Evolutionary conservation across 2,888 invertebrate species (phyloP).

Genomic region (Microchrysa polita): DNA sequence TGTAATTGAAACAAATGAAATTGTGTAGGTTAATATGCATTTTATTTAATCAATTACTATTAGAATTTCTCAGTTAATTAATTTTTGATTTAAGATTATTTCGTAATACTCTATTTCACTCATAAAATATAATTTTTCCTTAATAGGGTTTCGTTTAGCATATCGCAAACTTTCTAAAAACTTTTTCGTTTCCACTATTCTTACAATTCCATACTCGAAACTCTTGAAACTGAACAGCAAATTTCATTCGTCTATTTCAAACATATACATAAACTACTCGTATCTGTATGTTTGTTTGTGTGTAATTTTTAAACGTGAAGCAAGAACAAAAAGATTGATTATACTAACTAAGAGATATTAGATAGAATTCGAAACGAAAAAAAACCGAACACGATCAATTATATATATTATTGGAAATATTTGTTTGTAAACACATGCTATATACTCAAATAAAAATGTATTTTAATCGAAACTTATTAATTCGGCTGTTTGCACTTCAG

Average conservation of each 20-base stretch:
- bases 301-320: not conserved
- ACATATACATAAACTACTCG: conserved; percentile 3
- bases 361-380: conserved; percentile 32
- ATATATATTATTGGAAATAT: not conserved
- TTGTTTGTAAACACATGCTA: conserved; percentile 20
- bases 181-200: not conserved
- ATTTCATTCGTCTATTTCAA: not conserved
- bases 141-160: no score
- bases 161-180: no score
- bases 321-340: not conserved
- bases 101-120: no score
- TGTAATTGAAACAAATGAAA: no score
- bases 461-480: conserved; percentile 83
- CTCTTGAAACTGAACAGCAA: conserved; percentile 26
- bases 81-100: no score
- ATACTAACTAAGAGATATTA: conserved; percentile 1
- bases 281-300: not conserved
- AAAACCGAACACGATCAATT: conserved; percentile 30
- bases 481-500: conserved; percentile 75
- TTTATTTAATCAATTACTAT: no score
- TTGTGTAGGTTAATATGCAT: no score
- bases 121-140: no score
- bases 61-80: no score
- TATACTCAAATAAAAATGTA: conserved; percentile 47
- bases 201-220: conserved; percentile 3